Evolutionary conservation across 2,888 invertebrate species (phyloP).

Genomic region (Xestia ashworthii): DNA sequence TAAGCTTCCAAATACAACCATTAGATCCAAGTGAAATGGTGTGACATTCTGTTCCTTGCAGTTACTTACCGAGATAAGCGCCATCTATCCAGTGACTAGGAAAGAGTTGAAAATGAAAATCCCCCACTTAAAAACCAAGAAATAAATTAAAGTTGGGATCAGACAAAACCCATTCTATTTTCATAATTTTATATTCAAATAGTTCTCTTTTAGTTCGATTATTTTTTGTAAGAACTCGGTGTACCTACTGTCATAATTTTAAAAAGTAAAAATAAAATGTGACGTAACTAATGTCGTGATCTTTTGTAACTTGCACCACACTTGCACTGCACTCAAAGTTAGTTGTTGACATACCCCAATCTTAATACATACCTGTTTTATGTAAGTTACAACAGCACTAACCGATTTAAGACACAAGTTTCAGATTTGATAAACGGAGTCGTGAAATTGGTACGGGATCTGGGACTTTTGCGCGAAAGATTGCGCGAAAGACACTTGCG

Average conservation of each 20-base stretch:
- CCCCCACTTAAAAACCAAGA: neutral
- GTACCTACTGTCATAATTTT: no score
- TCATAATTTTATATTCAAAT: neutral
- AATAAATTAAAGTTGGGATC: no score
- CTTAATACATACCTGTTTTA: slow-evolving; percentile 66
- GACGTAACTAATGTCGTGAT: neutral
- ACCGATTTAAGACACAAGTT: slow-evolving; percentile 54
- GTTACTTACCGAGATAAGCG: no score
- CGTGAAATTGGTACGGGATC: slow-evolving; percentile 4
- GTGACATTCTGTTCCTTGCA: no score
- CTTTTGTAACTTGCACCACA: slow-evolving; percentile 46
- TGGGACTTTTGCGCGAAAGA: no score
- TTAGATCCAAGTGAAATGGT: no score
- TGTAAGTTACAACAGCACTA: slow-evolving; percentile 37
- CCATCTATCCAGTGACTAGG: no score
- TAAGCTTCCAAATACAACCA: no score
- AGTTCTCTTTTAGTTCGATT: neutral
- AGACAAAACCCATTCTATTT: neutral
- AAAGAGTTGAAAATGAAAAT: no score
- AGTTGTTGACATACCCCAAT: slow-evolving; percentile 73
- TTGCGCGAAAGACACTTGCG: no score
- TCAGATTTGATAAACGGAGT: slow-evolving; percentile 38
- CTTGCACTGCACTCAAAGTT: slow-evolving; percentile 70
- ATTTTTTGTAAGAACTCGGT: neutral
- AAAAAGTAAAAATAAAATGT: no score